Conservation (phyloP, 1,140 invertebrate species). For the Zophobas atratus region DNA sequence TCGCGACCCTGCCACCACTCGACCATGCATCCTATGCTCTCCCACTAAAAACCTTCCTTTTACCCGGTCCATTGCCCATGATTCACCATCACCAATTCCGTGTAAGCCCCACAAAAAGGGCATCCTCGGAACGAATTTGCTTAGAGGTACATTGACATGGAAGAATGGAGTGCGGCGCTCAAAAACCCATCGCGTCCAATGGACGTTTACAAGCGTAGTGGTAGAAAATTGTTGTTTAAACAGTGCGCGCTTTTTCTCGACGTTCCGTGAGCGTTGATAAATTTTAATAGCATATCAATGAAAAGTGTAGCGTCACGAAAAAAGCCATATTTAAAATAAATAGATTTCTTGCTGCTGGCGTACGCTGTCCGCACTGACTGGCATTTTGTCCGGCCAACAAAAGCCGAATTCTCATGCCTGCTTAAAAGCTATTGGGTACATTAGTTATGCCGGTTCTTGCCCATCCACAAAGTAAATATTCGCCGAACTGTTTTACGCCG, state of each 20-base stretch:
- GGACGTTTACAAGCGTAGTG: conserved; percentile 31
- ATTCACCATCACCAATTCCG: neutral
- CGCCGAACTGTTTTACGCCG: conserved; percentile 48
- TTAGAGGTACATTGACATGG: conserved; percentile 46
- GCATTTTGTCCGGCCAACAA: conserved; percentile 51
- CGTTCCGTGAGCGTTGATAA: conserved; percentile 1
- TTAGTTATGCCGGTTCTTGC: conserved; percentile 54
- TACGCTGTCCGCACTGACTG: conserved; percentile 47
- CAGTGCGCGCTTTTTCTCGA: conserved; percentile 19
- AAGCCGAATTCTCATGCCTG: conserved; percentile 58
- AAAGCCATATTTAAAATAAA: conserved; percentile 53
- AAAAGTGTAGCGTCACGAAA: conserved; percentile 45
- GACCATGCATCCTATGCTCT: too few relatives aligned
- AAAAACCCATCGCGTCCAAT: conserved; percentile 42
- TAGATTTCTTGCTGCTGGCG: conserved; percentile 49
- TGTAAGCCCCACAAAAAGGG: neutral
- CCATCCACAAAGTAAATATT: conserved; percentile 49
- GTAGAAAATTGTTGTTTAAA: conserved; percentile 49
- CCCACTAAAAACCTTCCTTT: too few relatives aligned
- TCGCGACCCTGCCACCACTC: too few relatives aligned
- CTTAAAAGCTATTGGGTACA: conserved; percentile 58
- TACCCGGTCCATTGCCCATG: too few relatives aligned
- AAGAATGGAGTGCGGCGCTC: conserved; percentile 13
- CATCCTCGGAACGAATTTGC: conserved; percentile 21
- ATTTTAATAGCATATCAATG: conserved; percentile 48